These are phyloP conservation scores for Xiphorhynchus elegans DNA, from an alignment of 2,113 vertebrate genomes.

Conservation along the genomic window DNA sequence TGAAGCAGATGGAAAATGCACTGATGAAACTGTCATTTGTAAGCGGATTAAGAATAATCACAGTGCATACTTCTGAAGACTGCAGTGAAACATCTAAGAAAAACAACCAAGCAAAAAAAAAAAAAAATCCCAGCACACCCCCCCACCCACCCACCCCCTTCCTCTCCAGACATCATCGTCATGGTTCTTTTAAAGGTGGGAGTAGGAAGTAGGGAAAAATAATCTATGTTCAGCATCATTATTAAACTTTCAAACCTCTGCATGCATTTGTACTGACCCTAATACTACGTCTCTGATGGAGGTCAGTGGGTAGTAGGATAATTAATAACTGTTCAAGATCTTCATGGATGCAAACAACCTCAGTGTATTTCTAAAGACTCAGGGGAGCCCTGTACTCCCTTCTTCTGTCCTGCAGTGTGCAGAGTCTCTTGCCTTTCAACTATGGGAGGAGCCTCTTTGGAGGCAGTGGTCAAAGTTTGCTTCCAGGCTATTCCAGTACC, in stretches of 20 bases:
- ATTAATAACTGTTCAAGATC: neutral
- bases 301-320: neutral
- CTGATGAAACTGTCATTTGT: neutral
- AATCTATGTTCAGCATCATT: neutral
- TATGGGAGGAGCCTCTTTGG: neutral
- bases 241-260: neutral
- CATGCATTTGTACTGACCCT: neutral
- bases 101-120: neutral
- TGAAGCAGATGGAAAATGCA: neutral
- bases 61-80: neutral
- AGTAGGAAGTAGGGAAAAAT: neutral
- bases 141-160: neutral
- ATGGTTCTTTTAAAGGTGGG: neutral
- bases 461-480: neutral
- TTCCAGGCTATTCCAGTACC: neutral
- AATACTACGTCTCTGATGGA: neutral
- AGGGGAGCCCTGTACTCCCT: fast-evolving
- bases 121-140: fast-evolving
- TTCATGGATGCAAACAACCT: neutral
- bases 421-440: neutral
- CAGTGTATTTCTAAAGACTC: neutral
- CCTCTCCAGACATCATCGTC: too few relatives aligned
- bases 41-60: neutral
- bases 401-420: neutral
- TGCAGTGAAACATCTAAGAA: neutral